Percentiles rank a stretch among this genome's conserved stretches.
Conservation (phyloP, 1,140 invertebrate genomes). For the Hylaeus anthracinus region DNA sequence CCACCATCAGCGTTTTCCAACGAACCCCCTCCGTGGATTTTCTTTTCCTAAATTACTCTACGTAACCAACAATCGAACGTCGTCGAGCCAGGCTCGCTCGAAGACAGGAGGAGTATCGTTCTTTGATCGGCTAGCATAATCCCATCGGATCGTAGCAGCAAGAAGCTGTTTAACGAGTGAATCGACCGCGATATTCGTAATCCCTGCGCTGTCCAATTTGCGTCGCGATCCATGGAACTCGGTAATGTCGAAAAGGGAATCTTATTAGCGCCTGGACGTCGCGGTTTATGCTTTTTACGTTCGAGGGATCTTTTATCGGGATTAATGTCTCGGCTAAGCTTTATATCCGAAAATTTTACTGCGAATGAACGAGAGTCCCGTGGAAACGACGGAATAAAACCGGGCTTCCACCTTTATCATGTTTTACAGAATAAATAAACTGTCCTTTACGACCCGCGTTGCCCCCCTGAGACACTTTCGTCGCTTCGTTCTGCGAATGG, state of each 20-base stretch:
- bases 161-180: neutral
- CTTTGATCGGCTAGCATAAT: no score
- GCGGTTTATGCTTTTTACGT: neutral
- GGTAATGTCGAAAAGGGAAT: neutral
- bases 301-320: neutral
- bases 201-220: neutral
- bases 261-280: neutral
- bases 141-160: no score
- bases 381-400: conserved; percentile 13
- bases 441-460: conserved; percentile 1
- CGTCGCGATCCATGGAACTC: neutral
- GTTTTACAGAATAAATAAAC: conserved; percentile 8
- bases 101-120: no score
- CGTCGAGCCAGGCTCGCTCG: no score
- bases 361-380: neutral
- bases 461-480: no score
- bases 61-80: no score
- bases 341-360: conserved; percentile 10
- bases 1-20: no score
- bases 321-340: conserved; percentile 20
- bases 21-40: no score
- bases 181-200: neutral
- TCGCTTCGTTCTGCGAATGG: no score
- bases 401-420: conserved; percentile 2
- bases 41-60: no score